Evolutionary conservation across 2,888 invertebrate genomes (phyloP), one percentile per base, ranked within the genome.

Genomic region (Osmoderma eremita): DNA sequence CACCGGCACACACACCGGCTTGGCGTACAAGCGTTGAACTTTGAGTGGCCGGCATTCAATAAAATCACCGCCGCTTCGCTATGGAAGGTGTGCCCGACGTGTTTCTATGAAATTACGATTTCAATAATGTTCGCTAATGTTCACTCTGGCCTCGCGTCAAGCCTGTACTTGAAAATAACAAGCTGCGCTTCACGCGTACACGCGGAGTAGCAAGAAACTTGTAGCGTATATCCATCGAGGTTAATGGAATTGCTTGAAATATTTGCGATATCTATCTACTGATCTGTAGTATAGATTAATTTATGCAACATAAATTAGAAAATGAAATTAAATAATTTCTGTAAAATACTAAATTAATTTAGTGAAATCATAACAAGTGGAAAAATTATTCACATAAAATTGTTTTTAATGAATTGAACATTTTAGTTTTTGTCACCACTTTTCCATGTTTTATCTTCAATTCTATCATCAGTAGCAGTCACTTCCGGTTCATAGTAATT

Each of bases 401-500:
- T n/a, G n/a, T n/a, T n/a, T n/a, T n/a, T n/a, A n/a, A n/a, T n/a
- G n/a, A n/a, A n/a, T n/a, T n/a, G n/a, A n/a, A n/a, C n/a, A n/a
- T n/a, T n/a, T n/a, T n/a, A n/a, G n/a, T n/a, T n/a, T n/a, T n/a
- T n/a, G n/a, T n/a, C n/a, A n/a, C n/a, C n/a, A n/a, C n/a, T n/a
- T n/a, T n/a, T n/a, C n/a, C n/a, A n/a, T n/a, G n/a, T n/a, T 17
- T 18, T 8, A 17, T 17, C 10, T 18, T 8, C 12, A 48, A 12
- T 8, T 48, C 8, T 18, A 15, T 10, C 12, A 18, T 20, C 12
- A 20, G 48, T 12, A 12, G 20, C 48, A 48, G 48, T 38, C 49
- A 63, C 50, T 63, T 63, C 63, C 63, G 63, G 63, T 41, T 50
- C 12, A 38, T 13, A 17, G 38, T 63, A 63, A 63, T 63, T 63